Evolutionary conservation across 2,113 vertebrate species (phyloP).

Genomic region (Halichoerus grypus): DNA sequence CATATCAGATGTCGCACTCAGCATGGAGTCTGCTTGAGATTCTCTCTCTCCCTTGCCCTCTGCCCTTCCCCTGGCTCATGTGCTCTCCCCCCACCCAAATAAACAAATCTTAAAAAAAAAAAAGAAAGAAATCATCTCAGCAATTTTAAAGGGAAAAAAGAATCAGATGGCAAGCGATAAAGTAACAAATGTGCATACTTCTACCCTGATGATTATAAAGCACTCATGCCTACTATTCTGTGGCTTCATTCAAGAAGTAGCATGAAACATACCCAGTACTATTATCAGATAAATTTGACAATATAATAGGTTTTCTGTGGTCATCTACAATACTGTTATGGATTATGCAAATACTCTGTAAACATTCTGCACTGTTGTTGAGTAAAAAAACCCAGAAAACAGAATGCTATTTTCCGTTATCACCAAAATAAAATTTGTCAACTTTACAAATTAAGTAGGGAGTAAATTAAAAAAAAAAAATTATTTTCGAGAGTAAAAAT

Average conservation of each 20-base stretch:
- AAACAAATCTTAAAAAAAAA: no score
- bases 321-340: not conserved
- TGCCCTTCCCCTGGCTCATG: no score
- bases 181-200: not conserved
- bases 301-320: not conserved
- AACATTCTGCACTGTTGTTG: not conserved
- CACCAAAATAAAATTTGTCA: constrained; percentile 40
- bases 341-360: not conserved
- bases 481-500: not conserved
- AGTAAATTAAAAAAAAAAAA: not conserved
- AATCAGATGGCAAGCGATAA: not conserved
- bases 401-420: not conserved
- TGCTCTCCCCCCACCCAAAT: no score
- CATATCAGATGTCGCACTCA: no score
- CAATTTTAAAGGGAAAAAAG: not conserved
- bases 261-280: not conserved
- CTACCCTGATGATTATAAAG: not conserved
- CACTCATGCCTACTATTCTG: not conserved
- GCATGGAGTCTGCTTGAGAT: no score
- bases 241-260: not conserved
- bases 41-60: no score
- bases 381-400: not conserved
- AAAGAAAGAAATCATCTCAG: not conserved
- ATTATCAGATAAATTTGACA: not conserved
- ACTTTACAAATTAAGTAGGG: not conserved